These are phyloP conservation scores for Dichetophora obliterata DNA, from an alignment of 2,888 invertebrate species.

Conservation along the genomic window DNA sequence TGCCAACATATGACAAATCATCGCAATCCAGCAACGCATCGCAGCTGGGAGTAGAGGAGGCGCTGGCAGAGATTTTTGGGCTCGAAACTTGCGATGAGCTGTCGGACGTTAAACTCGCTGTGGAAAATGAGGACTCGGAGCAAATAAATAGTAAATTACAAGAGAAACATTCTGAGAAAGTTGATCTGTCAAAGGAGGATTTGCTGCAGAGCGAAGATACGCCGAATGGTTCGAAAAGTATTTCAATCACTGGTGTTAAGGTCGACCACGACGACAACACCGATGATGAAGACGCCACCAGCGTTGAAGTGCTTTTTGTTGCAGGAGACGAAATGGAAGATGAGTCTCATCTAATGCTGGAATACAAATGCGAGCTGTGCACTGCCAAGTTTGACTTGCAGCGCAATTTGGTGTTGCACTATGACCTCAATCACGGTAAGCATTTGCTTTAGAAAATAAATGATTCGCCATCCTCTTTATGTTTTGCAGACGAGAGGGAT, in stretches of 20 bases:
- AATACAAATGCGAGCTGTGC: slow-evolving; percentile 49
- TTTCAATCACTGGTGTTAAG: neutral
- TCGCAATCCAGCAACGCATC: neutral
- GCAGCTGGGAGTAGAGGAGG: neutral
- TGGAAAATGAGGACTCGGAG: neutral
- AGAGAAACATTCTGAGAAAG: neutral
- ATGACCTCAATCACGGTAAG: slow-evolving; percentile 47
- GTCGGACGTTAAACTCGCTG: too few relatives aligned
- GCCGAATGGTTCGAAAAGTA: neutral
- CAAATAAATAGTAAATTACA: neutral
- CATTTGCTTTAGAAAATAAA: neutral
- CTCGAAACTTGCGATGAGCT: neutral
- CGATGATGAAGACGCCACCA: slow-evolving; percentile 10
- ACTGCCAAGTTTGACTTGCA: slow-evolving; percentile 34
- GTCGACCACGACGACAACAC: too few relatives aligned
- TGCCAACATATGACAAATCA: neutral
- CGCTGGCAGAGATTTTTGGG: slow-evolving; percentile 23
- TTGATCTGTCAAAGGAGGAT: neutral
- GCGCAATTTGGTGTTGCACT: slow-evolving; percentile 46
- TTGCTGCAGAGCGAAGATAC: slow-evolving; percentile 1
- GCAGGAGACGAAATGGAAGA: slow-evolving; percentile 13
- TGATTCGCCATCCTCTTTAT: neutral
- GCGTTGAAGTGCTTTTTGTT: neutral
- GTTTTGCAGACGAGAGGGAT: slow-evolving; percentile 31
- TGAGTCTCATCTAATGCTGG: neutral